Conservation (phyloP, 1,140 invertebrate genomes). For the Arion vulgaris region DNA sequence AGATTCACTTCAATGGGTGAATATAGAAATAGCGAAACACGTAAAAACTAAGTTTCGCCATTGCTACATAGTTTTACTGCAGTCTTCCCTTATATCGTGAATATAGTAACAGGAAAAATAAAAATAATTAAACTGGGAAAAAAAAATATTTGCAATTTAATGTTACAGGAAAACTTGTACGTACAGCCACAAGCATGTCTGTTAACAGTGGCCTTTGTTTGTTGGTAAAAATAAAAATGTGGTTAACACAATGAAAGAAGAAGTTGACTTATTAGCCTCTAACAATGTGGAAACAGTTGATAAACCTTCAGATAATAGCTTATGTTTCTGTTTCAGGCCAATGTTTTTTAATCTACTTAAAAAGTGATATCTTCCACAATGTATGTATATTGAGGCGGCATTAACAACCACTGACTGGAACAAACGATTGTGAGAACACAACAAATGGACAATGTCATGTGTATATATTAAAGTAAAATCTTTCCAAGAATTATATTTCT, state of each 20-base stretch:
- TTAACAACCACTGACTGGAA: neutral
- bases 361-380: neutral
- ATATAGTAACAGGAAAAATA: neutral
- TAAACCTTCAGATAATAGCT: too few species aligned
- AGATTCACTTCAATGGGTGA: constrained; percentile 38
- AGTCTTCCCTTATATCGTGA: too few species aligned
- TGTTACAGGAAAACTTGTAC: constrained; percentile 13
- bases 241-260: too few species aligned
- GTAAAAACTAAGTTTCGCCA: too few species aligned
- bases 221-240: too few species aligned
- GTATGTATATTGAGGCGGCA: neutral
- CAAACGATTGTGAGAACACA: constrained; percentile 4
- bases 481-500: too few species aligned
- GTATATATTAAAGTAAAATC: too few species aligned
- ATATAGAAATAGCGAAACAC: constrained; percentile 13
- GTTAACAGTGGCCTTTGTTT: neutral
- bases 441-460: neutral
- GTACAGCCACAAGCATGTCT: neutral
- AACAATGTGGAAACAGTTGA: too few species aligned
- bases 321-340: too few species aligned
- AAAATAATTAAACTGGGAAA: neutral
- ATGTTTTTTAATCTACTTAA: too few species aligned
- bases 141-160: constrained; percentile 2
- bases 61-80: too few species aligned
- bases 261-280: too few species aligned